These are phyloP conservation scores for Chrysotoxum bicinctum DNA, from an alignment of 2,888 invertebrate genomes.

Conservation along the genomic window DNA sequence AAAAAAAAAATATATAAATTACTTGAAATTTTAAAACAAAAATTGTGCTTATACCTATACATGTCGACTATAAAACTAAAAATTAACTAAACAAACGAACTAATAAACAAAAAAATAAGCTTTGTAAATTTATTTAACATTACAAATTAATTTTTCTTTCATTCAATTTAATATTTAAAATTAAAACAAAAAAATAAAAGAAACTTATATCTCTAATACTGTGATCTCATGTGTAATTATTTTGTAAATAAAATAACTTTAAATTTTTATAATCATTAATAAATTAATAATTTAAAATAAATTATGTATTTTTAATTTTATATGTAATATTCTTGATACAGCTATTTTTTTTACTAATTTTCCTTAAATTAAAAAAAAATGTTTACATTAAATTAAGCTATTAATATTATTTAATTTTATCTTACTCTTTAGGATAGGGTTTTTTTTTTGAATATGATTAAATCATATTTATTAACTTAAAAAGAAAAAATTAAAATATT, in stretches of 20 bases:
- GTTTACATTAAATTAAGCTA: conserved; percentile 37
- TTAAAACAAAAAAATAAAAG: conserved; percentile 42
- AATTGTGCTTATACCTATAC: conserved; percentile 57
- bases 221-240: conserved; percentile 82
- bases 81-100: conserved; percentile 57
- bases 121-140: conserved; percentile 73
- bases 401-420: conserved; percentile 76
- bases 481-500: background rate
- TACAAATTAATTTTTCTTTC: conserved; percentile 67
- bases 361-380: conserved; percentile 71
- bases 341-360: conserved; percentile 77
- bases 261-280: conserved; percentile 59
- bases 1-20: conserved; percentile 74
- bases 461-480: conserved; percentile 59
- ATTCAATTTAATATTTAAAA: conserved; percentile 26
- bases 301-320: conserved; percentile 44
- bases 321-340: conserved; percentile 56
- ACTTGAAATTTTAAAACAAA: conserved; percentile 63
- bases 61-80: conserved; percentile 54
- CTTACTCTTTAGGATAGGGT: conserved; percentile 74
- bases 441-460: conserved; percentile 49
- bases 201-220: conserved; percentile 82
- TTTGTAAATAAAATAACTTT: conserved; percentile 73
- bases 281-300: conserved; percentile 24
- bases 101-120: conserved; percentile 51